These are phyloP conservation scores for Gallinago stenura DNA, from an alignment of 2,797 vertebrate genomes.

Conservation along the genomic window DNA sequence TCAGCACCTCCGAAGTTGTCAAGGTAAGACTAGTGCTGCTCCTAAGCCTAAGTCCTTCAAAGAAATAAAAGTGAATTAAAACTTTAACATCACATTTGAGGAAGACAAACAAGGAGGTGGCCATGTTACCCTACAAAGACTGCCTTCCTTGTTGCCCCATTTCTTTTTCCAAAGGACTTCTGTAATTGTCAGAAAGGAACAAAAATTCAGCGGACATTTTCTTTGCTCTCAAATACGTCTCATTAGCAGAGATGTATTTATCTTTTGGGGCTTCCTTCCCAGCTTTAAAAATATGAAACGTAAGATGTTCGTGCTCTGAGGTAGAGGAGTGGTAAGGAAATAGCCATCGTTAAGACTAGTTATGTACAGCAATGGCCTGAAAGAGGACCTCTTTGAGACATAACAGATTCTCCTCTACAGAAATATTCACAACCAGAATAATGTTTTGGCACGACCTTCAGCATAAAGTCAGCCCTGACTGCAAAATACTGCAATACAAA, in stretches of 20 bases:
- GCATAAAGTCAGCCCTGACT: not conserved
- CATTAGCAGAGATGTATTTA: not conserved
- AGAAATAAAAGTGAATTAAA: not conserved
- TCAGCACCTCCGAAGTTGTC: not conserved
- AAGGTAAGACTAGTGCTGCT: not conserved
- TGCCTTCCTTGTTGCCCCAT: not conserved
- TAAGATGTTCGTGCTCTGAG: not conserved
- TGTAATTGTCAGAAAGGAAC: not conserved
- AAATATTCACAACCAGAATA: not conserved
- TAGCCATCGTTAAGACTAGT: not conserved
- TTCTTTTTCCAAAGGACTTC: not conserved
- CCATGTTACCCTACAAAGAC: not conserved
- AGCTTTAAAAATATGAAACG: slow-evolving; percentile 4
- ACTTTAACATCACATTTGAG: not conserved
- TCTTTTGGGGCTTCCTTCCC: not conserved
- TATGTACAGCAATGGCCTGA: not conserved
- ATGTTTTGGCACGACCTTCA: not conserved
- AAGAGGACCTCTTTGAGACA: not conserved
- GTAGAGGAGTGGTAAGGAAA: not conserved
- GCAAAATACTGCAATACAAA: not conserved
- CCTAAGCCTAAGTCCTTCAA: not conserved
- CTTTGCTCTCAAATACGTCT: not conserved
- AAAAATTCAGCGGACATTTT: not conserved
- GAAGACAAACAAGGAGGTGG: not conserved
- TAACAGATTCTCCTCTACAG: not conserved